phyloP scores from a whole-genome alignment of 2,113 vertebrate genomes.

The Seriola rivoliana region DNA sequence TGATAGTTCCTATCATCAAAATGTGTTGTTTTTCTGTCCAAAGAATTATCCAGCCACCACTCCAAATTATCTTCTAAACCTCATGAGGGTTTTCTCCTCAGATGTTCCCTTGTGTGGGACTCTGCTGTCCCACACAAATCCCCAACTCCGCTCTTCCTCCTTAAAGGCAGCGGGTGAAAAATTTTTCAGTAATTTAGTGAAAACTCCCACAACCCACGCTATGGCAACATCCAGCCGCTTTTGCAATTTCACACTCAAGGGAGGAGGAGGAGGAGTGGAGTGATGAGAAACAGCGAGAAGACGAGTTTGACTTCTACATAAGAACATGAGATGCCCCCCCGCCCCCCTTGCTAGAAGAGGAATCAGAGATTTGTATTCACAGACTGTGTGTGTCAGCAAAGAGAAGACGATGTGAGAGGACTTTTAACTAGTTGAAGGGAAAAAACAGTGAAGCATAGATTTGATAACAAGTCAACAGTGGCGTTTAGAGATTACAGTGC shows the following conservation, averaged over 20 bases:
- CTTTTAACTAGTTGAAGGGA: conserved; percentile 44
- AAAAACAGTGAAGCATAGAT: conserved; percentile 1
- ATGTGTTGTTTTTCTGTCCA: conserved; percentile 5
- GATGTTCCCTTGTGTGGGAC: conserved; percentile 40
- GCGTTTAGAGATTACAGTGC: conserved; percentile 39
- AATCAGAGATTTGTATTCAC: conserved; percentile 67
- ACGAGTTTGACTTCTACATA: conserved; percentile 36
- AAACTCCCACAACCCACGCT: conserved; percentile 64
- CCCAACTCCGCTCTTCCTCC: conserved; percentile 10
- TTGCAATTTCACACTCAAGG: conserved; percentile 61
- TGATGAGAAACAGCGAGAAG: conserved; percentile 41
- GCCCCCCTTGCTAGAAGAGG: conserved; percentile 1
- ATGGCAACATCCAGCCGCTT: conserved; percentile 53
- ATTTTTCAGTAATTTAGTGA: conserved; percentile 27
- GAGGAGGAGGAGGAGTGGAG: conserved; percentile 42
- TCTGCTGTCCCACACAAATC: conserved; percentile 48
- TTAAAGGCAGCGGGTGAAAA: conserved; percentile 34
- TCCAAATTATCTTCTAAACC: conserved; percentile 14
- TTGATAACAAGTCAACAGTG: conserved; percentile 40
- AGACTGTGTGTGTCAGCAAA: conserved; percentile 43
- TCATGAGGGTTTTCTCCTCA: conserved; percentile 36
- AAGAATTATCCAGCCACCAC: conserved; percentile 7
- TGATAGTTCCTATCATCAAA: background rate
- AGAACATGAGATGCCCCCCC: background rate
- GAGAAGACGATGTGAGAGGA: conserved; percentile 54